These are phyloP conservation scores for Listronotus bonariensis DNA, from an alignment of 1,140 invertebrate species.

Conservation along the genomic window DNA sequence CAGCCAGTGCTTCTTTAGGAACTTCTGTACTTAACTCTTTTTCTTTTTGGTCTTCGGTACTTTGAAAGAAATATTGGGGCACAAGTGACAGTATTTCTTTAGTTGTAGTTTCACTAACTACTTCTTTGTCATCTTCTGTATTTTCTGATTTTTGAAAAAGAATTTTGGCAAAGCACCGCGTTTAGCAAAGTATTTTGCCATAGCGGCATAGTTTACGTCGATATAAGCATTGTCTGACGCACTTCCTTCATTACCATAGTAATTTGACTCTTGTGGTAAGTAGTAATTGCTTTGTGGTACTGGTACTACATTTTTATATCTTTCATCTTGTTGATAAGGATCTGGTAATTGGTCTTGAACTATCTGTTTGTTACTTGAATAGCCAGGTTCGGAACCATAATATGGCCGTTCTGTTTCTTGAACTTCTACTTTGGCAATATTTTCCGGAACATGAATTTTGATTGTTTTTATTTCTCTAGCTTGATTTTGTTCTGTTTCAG, in stretches of 20 bases:
- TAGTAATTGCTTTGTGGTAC: not conserved
- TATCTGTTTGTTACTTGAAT: not conserved
- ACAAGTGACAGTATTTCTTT: not conserved
- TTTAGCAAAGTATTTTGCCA: slow-evolving; percentile 24
- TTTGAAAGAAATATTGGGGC: too few species aligned
- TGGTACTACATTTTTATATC: not conserved
- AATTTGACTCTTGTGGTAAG: not conserved
- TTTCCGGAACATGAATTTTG: slow-evolving; percentile 29
- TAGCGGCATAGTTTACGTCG: slow-evolving; percentile 16
- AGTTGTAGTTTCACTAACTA: not conserved
- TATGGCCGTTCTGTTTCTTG: slow-evolving; percentile 27
- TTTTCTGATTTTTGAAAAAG: slow-evolving; percentile 16
- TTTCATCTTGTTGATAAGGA: not conserved
- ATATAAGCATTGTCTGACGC: not conserved
- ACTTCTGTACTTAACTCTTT: too few species aligned
- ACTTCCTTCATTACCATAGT: slow-evolving; percentile 3
- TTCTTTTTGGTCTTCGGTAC: too few species aligned
- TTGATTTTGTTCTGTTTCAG: slow-evolving; percentile 1
- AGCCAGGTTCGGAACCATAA: not conserved
- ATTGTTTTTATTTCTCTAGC: slow-evolving; percentile 28
- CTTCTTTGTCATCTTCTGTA: too few species aligned
- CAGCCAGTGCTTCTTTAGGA: too few species aligned
- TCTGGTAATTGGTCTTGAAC: not conserved
- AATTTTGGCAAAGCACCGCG: slow-evolving; percentile 13
- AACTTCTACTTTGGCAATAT: slow-evolving; percentile 31